Evolutionary conservation across 64 coral and sea anemone genomes (phyloP).

Genomic region (Catalaphyllia jardinei): DNA sequence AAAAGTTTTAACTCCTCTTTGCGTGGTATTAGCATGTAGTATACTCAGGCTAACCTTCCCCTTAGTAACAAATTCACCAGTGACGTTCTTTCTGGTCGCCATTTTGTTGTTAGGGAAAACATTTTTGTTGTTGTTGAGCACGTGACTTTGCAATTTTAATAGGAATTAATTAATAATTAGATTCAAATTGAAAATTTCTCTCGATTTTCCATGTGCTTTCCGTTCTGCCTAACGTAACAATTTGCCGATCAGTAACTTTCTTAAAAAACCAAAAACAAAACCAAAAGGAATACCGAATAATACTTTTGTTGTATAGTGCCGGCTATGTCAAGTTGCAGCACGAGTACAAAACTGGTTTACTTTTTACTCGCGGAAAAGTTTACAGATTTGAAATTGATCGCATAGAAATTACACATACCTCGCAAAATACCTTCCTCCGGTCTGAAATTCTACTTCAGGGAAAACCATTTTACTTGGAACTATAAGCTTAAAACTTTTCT

Average conservation of each 20-base stretch:
- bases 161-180: background rate
- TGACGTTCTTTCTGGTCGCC: conserved; percentile 3
- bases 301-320: too few relatives aligned
- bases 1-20: background rate
- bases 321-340: too few relatives aligned
- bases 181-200: background rate
- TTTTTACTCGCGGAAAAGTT: background rate
- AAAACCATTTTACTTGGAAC: conserved; percentile 5
- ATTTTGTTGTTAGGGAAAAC: conserved; percentile 37
- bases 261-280: too few relatives aligned
- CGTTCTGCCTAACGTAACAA: too few relatives aligned
- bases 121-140: conserved; percentile 32
- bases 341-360: too few relatives aligned
- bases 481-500: background rate
- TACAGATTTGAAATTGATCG: background rate
- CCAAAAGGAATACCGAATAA: too few relatives aligned
- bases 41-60: background rate
- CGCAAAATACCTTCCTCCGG: background rate
- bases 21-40: background rate
- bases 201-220: background rate
- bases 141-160: background rate
- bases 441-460: conserved; percentile 31
- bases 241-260: too few relatives aligned
- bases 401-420: background rate
- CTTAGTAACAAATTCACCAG: background rate